Conservation (phyloP, 2,888 invertebrate genomes). For the Lasioglossum pauxillum region DNA sequence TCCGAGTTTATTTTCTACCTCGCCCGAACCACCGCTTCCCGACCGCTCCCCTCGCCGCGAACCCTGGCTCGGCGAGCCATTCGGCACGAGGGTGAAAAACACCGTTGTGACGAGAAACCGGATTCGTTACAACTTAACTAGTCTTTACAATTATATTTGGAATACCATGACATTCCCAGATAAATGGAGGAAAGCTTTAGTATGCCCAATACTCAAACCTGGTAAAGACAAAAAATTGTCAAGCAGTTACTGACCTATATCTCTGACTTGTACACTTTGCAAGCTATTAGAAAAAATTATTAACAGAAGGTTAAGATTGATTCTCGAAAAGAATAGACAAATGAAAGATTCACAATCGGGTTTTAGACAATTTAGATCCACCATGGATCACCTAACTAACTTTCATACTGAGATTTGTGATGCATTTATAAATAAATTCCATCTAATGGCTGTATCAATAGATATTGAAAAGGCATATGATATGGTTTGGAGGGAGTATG, state of each 20-base stretch:
- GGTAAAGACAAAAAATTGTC: not conserved
- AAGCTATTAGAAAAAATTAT: not conserved
- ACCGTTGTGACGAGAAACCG: too few relatives aligned
- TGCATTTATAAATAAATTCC: not conserved
- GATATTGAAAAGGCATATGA: not conserved
- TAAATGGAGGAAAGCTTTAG: not conserved
- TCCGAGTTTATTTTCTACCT: too few relatives aligned
- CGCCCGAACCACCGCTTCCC: too few relatives aligned
- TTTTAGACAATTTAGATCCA: too few relatives aligned
- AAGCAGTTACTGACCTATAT: not conserved
- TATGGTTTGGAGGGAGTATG: not conserved
- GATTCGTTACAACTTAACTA: too few relatives aligned
- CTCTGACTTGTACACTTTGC: not conserved
- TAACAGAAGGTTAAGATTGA: not conserved
- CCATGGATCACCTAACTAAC: not conserved
- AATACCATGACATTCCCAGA: not conserved
- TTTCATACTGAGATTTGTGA: not conserved
- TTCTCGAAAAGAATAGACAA: too few relatives aligned
- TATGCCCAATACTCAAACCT: not conserved
- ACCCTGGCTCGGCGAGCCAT: too few relatives aligned
- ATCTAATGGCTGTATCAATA: not conserved
- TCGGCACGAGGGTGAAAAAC: too few relatives aligned
- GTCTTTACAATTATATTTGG: not conserved
- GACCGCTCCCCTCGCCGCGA: too few relatives aligned
- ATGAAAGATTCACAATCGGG: too few relatives aligned